These are phyloP conservation scores for Ophioninae sp. DNA, from an alignment of 2,888 invertebrate species.

Conservation along the genomic window DNA sequence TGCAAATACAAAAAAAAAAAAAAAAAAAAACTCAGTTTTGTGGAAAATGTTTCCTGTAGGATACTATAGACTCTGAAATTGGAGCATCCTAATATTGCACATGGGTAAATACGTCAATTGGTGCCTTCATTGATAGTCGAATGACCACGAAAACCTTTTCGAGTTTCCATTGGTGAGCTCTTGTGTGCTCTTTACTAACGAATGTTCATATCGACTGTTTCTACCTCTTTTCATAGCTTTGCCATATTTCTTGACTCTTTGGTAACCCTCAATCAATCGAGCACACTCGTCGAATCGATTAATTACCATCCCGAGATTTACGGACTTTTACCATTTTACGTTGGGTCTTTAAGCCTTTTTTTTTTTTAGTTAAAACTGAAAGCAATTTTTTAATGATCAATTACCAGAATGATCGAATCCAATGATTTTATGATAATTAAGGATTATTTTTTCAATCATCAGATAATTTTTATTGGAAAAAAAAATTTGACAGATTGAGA, in stretches of 20 bases:
- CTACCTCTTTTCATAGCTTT: neutral
- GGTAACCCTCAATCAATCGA: neutral
- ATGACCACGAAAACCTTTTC: constrained; percentile 20
- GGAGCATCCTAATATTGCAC: constrained; percentile 7
- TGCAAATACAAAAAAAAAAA: constrained; percentile 30
- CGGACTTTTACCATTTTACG: neutral
- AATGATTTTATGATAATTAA: too few species aligned
- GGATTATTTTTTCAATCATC: too few species aligned
- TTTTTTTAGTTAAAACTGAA: neutral
- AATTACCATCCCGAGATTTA: neutral
- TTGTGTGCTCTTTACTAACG: constrained; percentile 46
- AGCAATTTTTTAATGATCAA: neutral
- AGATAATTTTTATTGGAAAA: too few species aligned
- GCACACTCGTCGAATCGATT: constrained; percentile 7
- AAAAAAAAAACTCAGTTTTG: constrained; percentile 10
- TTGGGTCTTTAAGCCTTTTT: neutral
- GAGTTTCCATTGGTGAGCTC: constrained; percentile 11
- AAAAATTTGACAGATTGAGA: too few species aligned
- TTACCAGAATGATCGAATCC: too few species aligned
- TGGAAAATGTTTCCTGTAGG: constrained; percentile 11
- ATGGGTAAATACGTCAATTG: constrained; percentile 50
- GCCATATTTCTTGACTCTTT: neutral
- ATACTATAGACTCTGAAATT: constrained; percentile 1
- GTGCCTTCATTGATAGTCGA: constrained; percentile 39
- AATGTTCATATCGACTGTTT: neutral